Evolutionary conservation across 2,113 vertebrate genomes (phyloP).

Genomic region (Sclerurus mexicanus): DNA sequence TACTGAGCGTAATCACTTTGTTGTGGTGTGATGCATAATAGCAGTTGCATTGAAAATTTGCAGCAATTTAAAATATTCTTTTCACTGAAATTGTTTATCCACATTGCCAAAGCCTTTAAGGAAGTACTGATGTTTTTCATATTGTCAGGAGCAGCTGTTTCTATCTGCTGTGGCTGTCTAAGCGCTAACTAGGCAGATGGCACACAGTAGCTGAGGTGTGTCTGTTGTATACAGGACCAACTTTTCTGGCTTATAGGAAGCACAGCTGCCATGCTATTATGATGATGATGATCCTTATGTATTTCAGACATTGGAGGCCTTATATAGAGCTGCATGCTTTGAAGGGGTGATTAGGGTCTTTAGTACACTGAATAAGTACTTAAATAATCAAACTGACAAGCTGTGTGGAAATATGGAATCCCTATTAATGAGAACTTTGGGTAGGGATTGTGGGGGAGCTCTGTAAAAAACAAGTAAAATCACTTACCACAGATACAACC

Average conservation of each 20-base stretch:
- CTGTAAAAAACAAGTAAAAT: neutral
- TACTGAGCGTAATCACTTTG: conserved; percentile 75
- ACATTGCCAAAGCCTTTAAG: conserved; percentile 73
- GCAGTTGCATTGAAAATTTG: conserved; percentile 74
- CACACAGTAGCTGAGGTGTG: conserved; percentile 73
- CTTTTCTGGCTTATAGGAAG: conserved; percentile 70
- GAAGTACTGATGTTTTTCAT: conserved; percentile 70
- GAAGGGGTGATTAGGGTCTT: conserved; percentile 70
- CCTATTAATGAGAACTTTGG: conserved; percentile 71
- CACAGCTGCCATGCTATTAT: conserved; percentile 68
- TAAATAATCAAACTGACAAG: conserved; percentile 73
- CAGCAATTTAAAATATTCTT: conserved; percentile 81
- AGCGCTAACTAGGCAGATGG: conserved; percentile 74
- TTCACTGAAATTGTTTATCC: conserved; percentile 73
- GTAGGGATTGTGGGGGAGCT: neutral
- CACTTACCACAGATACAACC: neutral
- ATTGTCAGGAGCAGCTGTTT: conserved; percentile 80
- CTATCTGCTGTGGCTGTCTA: conserved; percentile 55
- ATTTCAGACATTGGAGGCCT: conserved; percentile 62
- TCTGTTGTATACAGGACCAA: conserved; percentile 64
- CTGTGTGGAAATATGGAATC: conserved; percentile 72
- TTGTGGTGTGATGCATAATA: conserved; percentile 75
- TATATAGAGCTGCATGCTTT: conserved; percentile 52
- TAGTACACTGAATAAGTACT: conserved; percentile 63
- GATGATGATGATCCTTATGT: conserved; percentile 60